phyloP scores from a whole-genome alignment of 2,888 invertebrate species.

The Bimastos eiseni region DNA sequence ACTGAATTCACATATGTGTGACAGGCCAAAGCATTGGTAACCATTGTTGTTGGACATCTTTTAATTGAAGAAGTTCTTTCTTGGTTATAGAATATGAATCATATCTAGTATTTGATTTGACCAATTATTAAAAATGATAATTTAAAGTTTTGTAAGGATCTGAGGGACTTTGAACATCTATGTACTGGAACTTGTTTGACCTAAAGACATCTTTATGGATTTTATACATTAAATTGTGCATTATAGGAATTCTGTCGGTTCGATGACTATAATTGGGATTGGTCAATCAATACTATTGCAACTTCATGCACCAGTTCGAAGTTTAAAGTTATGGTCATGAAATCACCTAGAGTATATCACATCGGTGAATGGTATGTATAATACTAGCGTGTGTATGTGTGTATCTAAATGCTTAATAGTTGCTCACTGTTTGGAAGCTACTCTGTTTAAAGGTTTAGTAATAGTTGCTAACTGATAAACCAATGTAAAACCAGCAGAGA shows the following conservation, averaged over 20 bases:
- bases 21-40: not conserved
- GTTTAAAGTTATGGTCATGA: slow-evolving; percentile 83
- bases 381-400: not conserved
- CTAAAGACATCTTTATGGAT: not conserved
- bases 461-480: not conserved
- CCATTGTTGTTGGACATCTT: not conserved
- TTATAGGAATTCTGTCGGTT: slow-evolving; percentile 82
- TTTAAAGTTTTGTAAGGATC: not conserved
- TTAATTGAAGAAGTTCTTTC: too few relatives aligned
- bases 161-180: not conserved
- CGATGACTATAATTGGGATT: slow-evolving; percentile 99
- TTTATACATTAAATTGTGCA: not conserved
- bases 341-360: slow-evolving; percentile 93
- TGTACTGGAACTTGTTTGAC: not conserved
- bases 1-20: not conserved
- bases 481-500: too few relatives aligned
- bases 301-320: slow-evolving; percentile 69
- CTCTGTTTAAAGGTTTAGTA: too few relatives aligned
- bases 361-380: slow-evolving; percentile 88
- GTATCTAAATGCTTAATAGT: not conserved
- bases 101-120: not conserved
- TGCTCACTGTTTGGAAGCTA: too few relatives aligned
- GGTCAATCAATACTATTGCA: slow-evolving; percentile 79
- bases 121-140: not conserved
- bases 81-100: not conserved